Evolutionary conservation across 2,797 vertebrate species (phyloP).

Genomic region (Falco biarmicus): DNA sequence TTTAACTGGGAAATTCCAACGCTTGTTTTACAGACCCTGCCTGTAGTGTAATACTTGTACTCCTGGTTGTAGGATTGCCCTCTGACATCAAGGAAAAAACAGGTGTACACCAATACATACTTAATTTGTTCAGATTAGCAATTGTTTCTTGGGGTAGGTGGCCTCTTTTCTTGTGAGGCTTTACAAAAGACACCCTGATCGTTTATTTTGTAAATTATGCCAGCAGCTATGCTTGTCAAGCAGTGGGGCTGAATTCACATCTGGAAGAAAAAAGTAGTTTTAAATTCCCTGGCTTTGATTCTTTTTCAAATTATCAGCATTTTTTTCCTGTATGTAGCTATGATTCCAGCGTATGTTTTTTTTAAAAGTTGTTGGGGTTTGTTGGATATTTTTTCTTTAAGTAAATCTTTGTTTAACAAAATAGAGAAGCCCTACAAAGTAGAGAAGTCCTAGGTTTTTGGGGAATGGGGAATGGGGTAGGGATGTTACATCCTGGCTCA

Average conservation of each 20-base stretch:
- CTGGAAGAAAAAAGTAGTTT: background rate
- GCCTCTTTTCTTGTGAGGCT: background rate
- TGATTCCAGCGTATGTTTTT: background rate
- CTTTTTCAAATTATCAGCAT: background rate
- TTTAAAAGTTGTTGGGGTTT: background rate
- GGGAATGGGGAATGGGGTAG: too few species aligned
- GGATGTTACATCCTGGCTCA: background rate
- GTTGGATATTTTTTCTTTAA: background rate
- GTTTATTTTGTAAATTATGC: background rate
- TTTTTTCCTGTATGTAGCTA: background rate
- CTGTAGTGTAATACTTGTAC: rapidly evolving
- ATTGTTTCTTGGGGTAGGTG: background rate
- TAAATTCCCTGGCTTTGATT: background rate
- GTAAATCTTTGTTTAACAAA: background rate
- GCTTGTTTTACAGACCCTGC: background rate
- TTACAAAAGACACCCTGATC: background rate
- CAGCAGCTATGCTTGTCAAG: background rate
- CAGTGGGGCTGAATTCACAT: background rate
- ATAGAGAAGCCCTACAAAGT: background rate
- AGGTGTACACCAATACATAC: rapidly evolving
- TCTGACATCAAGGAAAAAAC: background rate
- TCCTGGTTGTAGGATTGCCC: background rate
- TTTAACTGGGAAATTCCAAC: rapidly evolving
- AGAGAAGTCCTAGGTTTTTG: background rate
- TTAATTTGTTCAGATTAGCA: background rate